Evolutionary conservation across 2,113 vertebrate genomes (phyloP), one percentile per base, ranked within the genome.

Genomic region (Oreocharis arfaki): DNA sequence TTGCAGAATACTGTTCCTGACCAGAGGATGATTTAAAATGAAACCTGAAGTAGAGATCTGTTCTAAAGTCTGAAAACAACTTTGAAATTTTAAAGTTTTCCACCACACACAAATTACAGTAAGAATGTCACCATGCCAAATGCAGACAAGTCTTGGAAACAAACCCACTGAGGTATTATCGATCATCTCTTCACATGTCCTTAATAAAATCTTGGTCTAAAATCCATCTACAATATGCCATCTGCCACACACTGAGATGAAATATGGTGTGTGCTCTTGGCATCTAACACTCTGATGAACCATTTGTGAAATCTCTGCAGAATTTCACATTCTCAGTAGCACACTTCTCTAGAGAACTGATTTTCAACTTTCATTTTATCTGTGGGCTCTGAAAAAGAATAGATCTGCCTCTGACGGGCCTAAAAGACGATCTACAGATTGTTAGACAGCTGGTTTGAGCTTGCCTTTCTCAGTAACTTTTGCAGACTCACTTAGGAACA

Each of bases 191-290:
- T 95, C 91, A 84, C 44, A 68, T 32, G 39, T 92, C 80, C 93
- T 95, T 90, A 95, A 90, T 93, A 97, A 89, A 87, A 93, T 75
- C 89, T 84, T 87, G 80, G 71, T 89, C 89, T 95, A 80, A 93
- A 86, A 87, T 74, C 76, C 81, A 89, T 92, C 91, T 57, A 75
- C 80, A 67, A 49, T 74, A 70, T 56, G 73, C 89, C 60, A 83
- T 77, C 89, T 93, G 83, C 91, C 91, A 95, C 91, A 84, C 68
- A 94, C 68, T 30, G 55, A 89, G 86, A 87, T 95, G 91, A 95
- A 93, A 92, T 86, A 92, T 53, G 68, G 39, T 84, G 71, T 59
- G 64, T 95, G 76, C 83, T 92, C 60, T 71, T 84, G 89, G 90
- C 86, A 55, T 83, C 90, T 86, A 92, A 42, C 88, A 78, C 35